These are phyloP conservation scores for Pammene aurita DNA, from an alignment of 2,888 invertebrate species.

Conservation along the genomic window DNA sequence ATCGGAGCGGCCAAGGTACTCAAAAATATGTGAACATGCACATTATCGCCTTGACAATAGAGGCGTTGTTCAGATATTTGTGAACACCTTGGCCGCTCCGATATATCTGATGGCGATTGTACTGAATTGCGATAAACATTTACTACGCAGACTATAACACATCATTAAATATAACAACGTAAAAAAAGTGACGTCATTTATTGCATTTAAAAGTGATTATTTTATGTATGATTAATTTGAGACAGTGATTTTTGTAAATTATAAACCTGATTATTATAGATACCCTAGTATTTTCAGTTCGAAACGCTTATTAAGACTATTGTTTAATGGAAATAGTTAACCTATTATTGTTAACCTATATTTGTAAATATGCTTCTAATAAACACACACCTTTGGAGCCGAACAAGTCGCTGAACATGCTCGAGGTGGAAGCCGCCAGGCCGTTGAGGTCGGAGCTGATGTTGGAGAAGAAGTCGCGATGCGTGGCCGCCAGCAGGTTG, in stretches of 20 bases:
- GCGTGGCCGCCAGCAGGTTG: constrained; percentile 86
- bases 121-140: neutral
- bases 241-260: constrained; percentile 17
- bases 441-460: constrained; percentile 97
- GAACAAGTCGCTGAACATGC: constrained; percentile 97
- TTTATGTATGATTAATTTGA: constrained; percentile 21
- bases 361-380: constrained; percentile 40
- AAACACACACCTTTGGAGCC: constrained; percentile 85
- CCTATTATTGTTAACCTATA: constrained; percentile 37
- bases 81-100: too few species aligned
- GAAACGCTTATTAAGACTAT: constrained; percentile 17
- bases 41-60: too few species aligned
- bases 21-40: too few species aligned
- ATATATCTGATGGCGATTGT: too few species aligned
- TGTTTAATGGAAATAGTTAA: constrained; percentile 23
- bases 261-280: constrained; percentile 11
- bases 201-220: constrained; percentile 27
- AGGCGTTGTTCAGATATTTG: too few species aligned
- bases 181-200: constrained; percentile 28
- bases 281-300: constrained; percentile 11
- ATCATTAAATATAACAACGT: neutral
- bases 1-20: too few species aligned
- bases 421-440: constrained; percentile 95
- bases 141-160: neutral
- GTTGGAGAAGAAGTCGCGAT: constrained; percentile 93